Percentiles rank a stretch among this genome's conserved stretches.
Conservation (phyloP, 2,888 invertebrate genomes). For the Tiliacea aurago region DNA sequence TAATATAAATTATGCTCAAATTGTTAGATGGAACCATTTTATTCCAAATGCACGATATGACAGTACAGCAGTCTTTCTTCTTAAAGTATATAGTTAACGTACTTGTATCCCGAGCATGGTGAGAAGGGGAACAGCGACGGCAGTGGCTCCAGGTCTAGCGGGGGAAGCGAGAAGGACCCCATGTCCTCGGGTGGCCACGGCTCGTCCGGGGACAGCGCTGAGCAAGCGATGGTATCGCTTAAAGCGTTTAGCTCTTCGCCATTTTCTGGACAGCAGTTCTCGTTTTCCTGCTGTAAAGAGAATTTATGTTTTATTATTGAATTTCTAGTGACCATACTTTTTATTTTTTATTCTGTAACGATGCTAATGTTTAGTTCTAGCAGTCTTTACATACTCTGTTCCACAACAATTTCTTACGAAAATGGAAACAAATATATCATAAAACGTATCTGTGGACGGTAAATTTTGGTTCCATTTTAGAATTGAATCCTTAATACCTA, state of each 20-base stretch:
- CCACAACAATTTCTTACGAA: no score
- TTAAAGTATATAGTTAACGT: neutral
- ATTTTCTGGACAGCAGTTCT: slow-evolving; percentile 87
- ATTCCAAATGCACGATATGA: no score
- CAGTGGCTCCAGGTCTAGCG: slow-evolving; percentile 96
- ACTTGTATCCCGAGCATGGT: slow-evolving; percentile 92
- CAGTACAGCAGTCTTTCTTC: neutral
- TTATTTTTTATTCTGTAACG: no score
- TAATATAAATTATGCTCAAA: no score
- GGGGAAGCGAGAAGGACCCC: slow-evolving; percentile 95
- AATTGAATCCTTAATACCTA: no score
- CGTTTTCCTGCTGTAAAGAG: slow-evolving; percentile 81
- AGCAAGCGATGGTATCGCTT: slow-evolving; percentile 82
- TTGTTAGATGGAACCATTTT: no score
- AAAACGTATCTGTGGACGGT: no score
- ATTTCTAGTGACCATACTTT: no score
- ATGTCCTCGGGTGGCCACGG: slow-evolving; percentile 94
- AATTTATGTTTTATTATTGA: neutral
- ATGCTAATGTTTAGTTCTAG: no score
- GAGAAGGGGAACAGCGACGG: slow-evolving; percentile 97
- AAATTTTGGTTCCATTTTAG: no score
- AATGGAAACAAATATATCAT: no score
- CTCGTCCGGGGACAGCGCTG: slow-evolving; percentile 80
- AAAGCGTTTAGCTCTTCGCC: slow-evolving; percentile 83
- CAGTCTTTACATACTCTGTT: no score